Percentiles rank a stretch among this genome's conserved stretches.
Evolutionary conservation across 2,797 vertebrate genomes (phyloP).

Genomic region (Acanthis flammea): DNA sequence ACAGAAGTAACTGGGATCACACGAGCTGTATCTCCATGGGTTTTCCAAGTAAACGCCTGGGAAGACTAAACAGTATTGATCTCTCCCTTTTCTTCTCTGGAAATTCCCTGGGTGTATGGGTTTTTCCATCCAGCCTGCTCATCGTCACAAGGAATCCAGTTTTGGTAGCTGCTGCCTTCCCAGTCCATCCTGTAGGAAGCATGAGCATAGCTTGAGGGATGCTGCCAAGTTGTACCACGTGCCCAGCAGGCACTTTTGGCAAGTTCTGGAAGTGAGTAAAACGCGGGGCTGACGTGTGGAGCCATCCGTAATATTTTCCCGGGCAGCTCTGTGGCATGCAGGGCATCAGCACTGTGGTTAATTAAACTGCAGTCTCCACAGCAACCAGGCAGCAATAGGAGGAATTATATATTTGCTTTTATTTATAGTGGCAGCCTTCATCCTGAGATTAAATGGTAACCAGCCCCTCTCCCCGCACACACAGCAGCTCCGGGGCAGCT

Average conservation of each 20-base stretch:
- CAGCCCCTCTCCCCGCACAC: not conserved
- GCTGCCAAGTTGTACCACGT: not conserved
- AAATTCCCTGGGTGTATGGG: not conserved
- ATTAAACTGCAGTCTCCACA: constrained; percentile 44
- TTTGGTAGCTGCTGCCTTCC: not conserved
- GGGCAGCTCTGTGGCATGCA: constrained; percentile 1
- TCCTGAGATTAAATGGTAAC: constrained; percentile 43
- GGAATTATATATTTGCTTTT: constrained; percentile 61
- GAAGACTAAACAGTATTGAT: not conserved
- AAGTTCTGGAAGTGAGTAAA: not conserved
- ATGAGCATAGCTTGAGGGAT: not conserved
- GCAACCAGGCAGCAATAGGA: constrained; percentile 24
- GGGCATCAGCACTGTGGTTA: constrained; percentile 12
- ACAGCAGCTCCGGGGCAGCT: constrained; percentile 37
- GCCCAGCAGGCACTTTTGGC: not conserved
- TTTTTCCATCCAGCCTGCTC: not conserved
- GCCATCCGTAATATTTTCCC: not conserved
- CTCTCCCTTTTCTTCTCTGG: not conserved
- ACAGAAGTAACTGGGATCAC: not conserved
- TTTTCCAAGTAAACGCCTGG: not conserved
- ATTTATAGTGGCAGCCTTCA: constrained; percentile 57
- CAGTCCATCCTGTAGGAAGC: not conserved
- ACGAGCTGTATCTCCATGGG: fast-evolving
- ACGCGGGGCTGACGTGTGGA: not conserved
- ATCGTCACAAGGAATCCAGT: fast-evolving